Base-by-base conservation (phyloP, 1,140 invertebrate genomes). In the Drosophila repleta region DNA sequence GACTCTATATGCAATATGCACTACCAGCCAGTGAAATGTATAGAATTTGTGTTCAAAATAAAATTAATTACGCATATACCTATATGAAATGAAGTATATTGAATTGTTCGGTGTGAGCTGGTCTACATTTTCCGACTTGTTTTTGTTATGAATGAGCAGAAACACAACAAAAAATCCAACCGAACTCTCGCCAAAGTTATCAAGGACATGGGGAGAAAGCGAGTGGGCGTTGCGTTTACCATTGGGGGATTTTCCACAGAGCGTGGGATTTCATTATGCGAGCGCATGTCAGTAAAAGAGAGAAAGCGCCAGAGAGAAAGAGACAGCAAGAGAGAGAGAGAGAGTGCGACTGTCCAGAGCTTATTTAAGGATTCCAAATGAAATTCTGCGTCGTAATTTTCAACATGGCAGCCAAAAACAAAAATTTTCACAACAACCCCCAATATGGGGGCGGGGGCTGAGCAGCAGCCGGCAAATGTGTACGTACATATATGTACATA, bases 321-420 rank as follows among this genome's bases (percentile, higher is more conserved):
- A 41, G 29, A 21, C 37, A 26, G 4, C 17, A 46, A 17, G 52
- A 29, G 52, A 21, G 21, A 11, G 57, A 46, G 21, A 18, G 64
- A 37, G 32, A 37, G 45, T 29, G 20, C 37, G 32, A 20, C 18
- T 21, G 11, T 20, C 56, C 43, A 55, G 6, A 41, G 62, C 46
- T 82, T 66, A 55, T 49, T 60, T 48, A 68, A 75, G 81, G 76
- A 77, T 77, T 71, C 49, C 61, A 51, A 37, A 46, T 20, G 57
- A 60, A 81, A 73, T 88, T 83, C 62, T 87, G 73, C 83, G 83
- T 79, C 83, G 83, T 79, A 83, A 79, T 88, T 87, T 87, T 88
- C 79, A 82, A 57, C 56, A 67, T 76, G 73, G 58, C 63, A 61
- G 60, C 52, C 32, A 52, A 17, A 41, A 15, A 41, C 1, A 17